phyloP scores from a whole-genome alignment of 2,888 invertebrate genomes.

The Linyphia triangularis region DNA sequence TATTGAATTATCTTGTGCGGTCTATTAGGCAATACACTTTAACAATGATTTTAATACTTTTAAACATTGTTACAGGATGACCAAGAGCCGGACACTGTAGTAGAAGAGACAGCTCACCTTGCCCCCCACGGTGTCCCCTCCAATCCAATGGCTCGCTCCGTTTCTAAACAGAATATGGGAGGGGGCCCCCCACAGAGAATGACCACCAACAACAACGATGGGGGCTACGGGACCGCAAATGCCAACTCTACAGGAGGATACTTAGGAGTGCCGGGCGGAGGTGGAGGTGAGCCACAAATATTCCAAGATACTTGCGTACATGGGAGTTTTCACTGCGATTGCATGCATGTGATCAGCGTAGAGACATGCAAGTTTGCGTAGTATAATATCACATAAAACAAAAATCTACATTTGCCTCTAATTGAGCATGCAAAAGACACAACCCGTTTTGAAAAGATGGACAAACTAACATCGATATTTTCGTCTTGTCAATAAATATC shows the following conservation, averaged over 20 bases:
- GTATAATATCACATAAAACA: too few species aligned
- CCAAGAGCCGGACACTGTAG: conserved; percentile 80
- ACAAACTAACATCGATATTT: too few species aligned
- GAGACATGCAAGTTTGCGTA: too few species aligned
- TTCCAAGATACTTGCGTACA: too few species aligned
- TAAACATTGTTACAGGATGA: too few species aligned
- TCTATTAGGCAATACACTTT: background rate
- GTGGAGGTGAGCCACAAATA: conserved; percentile 44
- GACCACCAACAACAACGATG: conserved; percentile 15
- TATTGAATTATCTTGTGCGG: background rate
- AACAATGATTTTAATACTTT: too few species aligned
- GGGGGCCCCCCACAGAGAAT: conserved; percentile 7
- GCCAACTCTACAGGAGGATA: conserved; percentile 59
- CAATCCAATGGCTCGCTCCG: conserved; percentile 84
- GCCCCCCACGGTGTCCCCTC: conserved; percentile 97
- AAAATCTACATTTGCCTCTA: too few species aligned
- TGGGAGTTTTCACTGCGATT: too few species aligned
- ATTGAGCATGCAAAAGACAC: too few species aligned
- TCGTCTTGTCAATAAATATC: too few species aligned
- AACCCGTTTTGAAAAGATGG: too few species aligned
- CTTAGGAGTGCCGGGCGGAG: conserved; percentile 64
- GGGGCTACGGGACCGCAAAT: conserved; percentile 64
- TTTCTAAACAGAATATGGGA: conserved; percentile 77
- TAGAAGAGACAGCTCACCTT: conserved; percentile 89
- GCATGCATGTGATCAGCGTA: too few species aligned